A percentile compares a stretch with the other conserved stretches of the same genome.
phyloP scores from a whole-genome alignment of 2,797 vertebrate genomes.

The Typhlichthys subterraneus region DNA sequence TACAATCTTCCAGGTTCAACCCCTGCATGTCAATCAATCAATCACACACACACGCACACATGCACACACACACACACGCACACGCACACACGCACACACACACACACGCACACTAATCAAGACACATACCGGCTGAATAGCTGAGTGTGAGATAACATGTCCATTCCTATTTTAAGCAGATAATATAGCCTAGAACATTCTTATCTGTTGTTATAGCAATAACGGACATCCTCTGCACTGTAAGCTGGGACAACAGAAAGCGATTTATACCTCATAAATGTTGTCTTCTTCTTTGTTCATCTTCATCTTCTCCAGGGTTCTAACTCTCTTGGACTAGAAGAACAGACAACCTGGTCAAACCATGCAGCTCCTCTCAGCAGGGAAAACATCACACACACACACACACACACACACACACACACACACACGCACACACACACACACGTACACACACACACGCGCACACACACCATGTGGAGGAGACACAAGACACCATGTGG shows the following conservation, averaged over 20 bases:
- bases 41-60: conserved; percentile 1
- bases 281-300: conserved; percentile 72
- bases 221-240: background rate
- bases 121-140: background rate
- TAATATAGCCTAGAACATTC: background rate
- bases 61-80: background rate
- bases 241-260: too few relatives aligned
- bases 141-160: conserved; percentile 12
- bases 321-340: conserved; percentile 57
- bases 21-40: conserved; percentile 68
- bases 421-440: background rate
- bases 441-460: too few relatives aligned
- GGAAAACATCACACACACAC: background rate
- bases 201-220: background rate
- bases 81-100: conserved; percentile 4
- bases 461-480: too few relatives aligned
- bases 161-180: conserved; percentile 4
- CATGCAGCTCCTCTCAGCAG: conserved; percentile 3
- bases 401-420: background rate
- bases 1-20: conserved; percentile 85
- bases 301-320: conserved; percentile 62
- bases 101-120: background rate
- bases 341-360: conserved; percentile 22
- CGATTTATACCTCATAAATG: conserved; percentile 77
- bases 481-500: background rate